Evolutionary conservation across 2,888 invertebrate species (phyloP).

Genomic region (Yponomeuta malinellus): DNA sequence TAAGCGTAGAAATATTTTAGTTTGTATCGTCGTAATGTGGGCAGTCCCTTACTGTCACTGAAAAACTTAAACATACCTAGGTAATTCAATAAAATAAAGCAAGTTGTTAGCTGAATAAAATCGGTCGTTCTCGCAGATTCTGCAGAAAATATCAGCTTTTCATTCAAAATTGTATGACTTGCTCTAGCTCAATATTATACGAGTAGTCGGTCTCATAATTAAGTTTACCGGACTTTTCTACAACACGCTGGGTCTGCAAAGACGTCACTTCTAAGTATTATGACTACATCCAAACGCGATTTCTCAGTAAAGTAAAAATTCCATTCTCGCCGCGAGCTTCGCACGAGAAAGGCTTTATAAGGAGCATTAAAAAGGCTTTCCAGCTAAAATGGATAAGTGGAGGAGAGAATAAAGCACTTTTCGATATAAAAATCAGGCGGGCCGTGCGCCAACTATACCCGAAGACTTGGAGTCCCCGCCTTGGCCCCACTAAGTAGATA

Average conservation of each 20-base stretch:
- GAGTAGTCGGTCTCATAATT: too few species aligned
- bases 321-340: conserved; percentile 11
- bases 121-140: too few species aligned
- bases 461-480: conserved; percentile 6
- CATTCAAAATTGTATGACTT: too few species aligned
- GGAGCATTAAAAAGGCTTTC: conserved; percentile 18
- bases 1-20: too few species aligned
- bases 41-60: too few species aligned
- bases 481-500: conserved; percentile 16
- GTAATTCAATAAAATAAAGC: too few species aligned
- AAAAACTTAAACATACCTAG: too few species aligned
- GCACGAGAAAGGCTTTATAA: conserved; percentile 15
- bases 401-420: conserved; percentile 19
- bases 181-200: too few species aligned
- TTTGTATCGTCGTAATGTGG: too few species aligned
- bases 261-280: background rate
- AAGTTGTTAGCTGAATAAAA: too few species aligned
- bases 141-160: too few species aligned
- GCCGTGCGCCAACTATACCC: conserved; percentile 16
- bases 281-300: background rate
- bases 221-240: too few species aligned
- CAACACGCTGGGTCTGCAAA: background rate
- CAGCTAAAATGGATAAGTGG: conserved; percentile 18
- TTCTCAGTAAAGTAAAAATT: conserved; percentile 13
- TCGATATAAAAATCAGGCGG: conserved; percentile 20